Evolutionary conservation across 64 coral and sea anemone species (phyloP), one percentile per base, ranked within the genome.

Genomic region (Anthopleura sola): DNA sequence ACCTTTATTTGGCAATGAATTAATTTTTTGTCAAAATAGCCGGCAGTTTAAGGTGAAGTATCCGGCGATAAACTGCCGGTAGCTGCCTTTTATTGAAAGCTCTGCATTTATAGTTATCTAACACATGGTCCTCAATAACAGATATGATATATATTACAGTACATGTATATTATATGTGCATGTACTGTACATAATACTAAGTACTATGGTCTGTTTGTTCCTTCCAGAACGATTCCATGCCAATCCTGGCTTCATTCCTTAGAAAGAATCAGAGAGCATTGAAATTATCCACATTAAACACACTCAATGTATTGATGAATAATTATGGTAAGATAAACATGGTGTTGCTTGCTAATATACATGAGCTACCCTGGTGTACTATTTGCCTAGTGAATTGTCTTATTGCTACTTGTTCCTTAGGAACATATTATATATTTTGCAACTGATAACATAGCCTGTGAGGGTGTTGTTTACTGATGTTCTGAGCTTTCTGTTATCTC

Each of bases 241-340:
- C 97, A 31, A 94, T 99, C 58, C 82, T 99, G 6, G 97, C 97
- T 0, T 92, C 97, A 17, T 99, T 99, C 56, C 85, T 99, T 44
- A 88, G 97, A 85, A 99, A 99, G 58, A 99, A 99, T 58, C 97
- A 99, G 62, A 86, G 97, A 82, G 90, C 97, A 44, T 81, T 99
- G 18, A 99, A 99, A 80, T 54, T 99, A 37, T 88, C 97, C 0
- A 99, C 97, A 0, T 68, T 99, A 24, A 99, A 90, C 13, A 90
- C 97, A 1, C 66, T 99, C 16, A 92, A 99, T 81, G 93, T 94
- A 28, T 81, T 99, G 20, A 91, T 99, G 37, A 90, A 90, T 36
- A 99, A 95, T 34, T 99, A 99, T 85, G 92, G 97, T 99, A 50
- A 85, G 66, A 54, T 2, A 55, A 34, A 5, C 16, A 71, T 28